These are phyloP conservation scores for Sminthopsis crassicaudata DNA, from an alignment of 2,113 vertebrate genomes.

Conservation along the genomic window DNA sequence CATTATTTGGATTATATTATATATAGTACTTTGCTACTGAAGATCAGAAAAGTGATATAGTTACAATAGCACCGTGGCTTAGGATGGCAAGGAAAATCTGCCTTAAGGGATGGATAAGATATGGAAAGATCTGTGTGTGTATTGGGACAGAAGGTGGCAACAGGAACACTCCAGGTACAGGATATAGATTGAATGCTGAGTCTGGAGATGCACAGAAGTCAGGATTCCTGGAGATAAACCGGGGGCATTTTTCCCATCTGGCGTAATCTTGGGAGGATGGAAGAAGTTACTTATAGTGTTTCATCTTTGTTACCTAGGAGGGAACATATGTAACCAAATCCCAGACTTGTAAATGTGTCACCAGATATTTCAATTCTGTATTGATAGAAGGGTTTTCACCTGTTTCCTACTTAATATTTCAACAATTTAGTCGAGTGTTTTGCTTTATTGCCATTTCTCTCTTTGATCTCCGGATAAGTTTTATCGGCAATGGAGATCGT, in stretches of 20 bases:
- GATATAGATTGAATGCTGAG: not conserved
- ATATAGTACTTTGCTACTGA: not conserved
- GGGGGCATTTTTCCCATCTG: not conserved
- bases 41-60: not conserved
- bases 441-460: not conserved
- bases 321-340: not conserved
- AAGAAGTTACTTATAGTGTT: not conserved
- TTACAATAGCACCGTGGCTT: not conserved
- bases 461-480: slow-evolving; percentile 11
- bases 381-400: slow-evolving; percentile 7
- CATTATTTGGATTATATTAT: not conserved
- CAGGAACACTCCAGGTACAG: not conserved
- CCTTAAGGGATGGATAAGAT: not conserved
- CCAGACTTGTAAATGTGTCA: not conserved
- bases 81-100: not conserved
- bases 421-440: slow-evolving; percentile 15
- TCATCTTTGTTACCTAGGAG: not conserved
- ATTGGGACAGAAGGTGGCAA: not conserved
- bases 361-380: slow-evolving; percentile 24
- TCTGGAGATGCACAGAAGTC: not conserved
- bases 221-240: not conserved
- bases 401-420: slow-evolving; percentile 25
- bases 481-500: slow-evolving; percentile 15
- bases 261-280: not conserved
- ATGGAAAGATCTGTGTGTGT: not conserved